Conservation (phyloP, 2,113 vertebrate genomes). For the Lampris megalopsis region DNA sequence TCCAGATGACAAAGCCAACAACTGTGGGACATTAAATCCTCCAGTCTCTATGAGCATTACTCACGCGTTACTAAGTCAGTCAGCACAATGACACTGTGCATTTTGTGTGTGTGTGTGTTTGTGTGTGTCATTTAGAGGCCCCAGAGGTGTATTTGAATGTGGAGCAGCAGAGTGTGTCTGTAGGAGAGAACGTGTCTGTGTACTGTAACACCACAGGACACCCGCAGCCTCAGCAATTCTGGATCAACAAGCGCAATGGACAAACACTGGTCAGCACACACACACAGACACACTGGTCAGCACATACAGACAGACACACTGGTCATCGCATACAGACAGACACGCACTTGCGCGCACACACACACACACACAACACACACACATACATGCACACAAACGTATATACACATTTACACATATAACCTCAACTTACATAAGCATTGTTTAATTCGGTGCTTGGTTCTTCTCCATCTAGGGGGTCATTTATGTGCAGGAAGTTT, state of each 20-base stretch:
- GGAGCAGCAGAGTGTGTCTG: conserved; percentile 31
- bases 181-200: conserved; percentile 63
- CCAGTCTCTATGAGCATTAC: no score
- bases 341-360: background rate
- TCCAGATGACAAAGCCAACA: no score
- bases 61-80: background rate
- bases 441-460: no score
- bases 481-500: no score
- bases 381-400: no score
- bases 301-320: background rate
- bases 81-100: background rate
- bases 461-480: no score
- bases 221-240: conserved; percentile 76
- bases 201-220: conserved; percentile 79
- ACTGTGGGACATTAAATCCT: no score
- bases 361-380: no score
- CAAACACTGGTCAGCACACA: conserved; percentile 56
- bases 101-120: background rate
- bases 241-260: conserved; percentile 74
- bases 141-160: conserved; percentile 68
- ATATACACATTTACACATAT: no score
- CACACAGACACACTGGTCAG: background rate
- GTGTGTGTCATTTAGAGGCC: conserved; percentile 57
- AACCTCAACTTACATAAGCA: no score
- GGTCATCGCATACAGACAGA: background rate